A percentile compares a stretch with the other conserved stretches of the same genome.
Conservation (phyloP, 2,888 invertebrate species). For the Tetragonula carbonaria region DNA sequence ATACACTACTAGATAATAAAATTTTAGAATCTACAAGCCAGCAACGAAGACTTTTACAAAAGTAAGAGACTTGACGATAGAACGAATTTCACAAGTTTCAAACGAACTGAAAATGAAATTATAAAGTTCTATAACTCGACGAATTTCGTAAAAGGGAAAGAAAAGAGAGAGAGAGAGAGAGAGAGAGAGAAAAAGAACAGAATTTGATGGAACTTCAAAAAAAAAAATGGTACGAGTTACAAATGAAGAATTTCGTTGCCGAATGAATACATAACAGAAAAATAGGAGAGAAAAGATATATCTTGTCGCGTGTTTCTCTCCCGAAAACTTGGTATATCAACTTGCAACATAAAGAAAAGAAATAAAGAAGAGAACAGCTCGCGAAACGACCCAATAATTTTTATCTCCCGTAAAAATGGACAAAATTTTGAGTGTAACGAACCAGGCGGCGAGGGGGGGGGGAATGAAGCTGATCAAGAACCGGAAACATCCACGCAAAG, state of each 20-base stretch:
- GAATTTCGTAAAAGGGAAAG: neutral
- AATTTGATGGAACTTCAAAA: neutral
- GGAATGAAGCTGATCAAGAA: constrained; percentile 4
- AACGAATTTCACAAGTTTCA: neutral
- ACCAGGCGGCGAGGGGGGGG: neutral
- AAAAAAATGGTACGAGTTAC: neutral
- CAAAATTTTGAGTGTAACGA: neutral
- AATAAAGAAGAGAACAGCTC: neutral
- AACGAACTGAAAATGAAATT: neutral
- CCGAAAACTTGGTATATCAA: neutral
- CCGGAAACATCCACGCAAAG: neutral
- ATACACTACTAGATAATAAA: neutral
- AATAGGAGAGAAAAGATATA: neutral
- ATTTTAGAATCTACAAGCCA: neutral
- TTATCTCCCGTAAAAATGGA: neutral
- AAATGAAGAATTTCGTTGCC: neutral
- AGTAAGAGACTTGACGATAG: neutral
- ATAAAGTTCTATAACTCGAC: neutral
- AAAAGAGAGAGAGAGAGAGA: too few species aligned
- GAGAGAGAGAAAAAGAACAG: neutral
- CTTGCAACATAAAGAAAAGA: neutral
- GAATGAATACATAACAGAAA: neutral
- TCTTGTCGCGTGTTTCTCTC: neutral
- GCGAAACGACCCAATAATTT: neutral
- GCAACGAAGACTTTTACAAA: neutral